Conservation (phyloP, 2,888 invertebrate species). For the Hecatera dysodea region DNA sequence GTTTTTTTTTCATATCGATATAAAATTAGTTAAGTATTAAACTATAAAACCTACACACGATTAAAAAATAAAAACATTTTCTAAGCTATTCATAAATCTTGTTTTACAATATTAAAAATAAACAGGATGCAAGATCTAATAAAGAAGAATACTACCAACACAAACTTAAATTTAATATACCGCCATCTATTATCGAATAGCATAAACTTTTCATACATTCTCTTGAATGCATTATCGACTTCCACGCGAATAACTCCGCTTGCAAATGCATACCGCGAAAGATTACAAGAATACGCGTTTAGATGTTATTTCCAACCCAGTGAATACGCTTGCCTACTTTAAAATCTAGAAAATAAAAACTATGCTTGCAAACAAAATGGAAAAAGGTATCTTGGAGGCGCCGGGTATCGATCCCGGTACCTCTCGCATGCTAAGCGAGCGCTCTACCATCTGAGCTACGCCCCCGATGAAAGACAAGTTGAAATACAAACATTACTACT, state of each 20-base stretch:
- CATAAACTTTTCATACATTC: slow-evolving; percentile 44
- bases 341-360: slow-evolving; percentile 47
- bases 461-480: slow-evolving; percentile 27
- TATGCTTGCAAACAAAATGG: slow-evolving; percentile 34
- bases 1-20: no score
- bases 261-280: slow-evolving; percentile 56
- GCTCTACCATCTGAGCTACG: slow-evolving; percentile 87
- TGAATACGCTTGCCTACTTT: slow-evolving; percentile 54
- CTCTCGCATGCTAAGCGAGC: slow-evolving; percentile 91
- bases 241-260: slow-evolving; percentile 57
- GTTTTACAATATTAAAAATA: background rate
- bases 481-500: slow-evolving; percentile 49
- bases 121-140: background rate
- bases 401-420: slow-evolving; percentile 91
- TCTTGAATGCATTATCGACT: slow-evolving; percentile 58
- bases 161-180: slow-evolving; percentile 17
- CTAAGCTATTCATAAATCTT: no score
- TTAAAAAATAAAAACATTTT: no score
- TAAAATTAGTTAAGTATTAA: no score
- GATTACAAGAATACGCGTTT: slow-evolving; percentile 61
- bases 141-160: slow-evolving; percentile 17
- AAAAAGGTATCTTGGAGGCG: slow-evolving; percentile 84
- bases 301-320: slow-evolving; percentile 51
- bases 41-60: no score
- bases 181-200: slow-evolving; percentile 71